Base-by-base conservation (phyloP, 2,888 invertebrate species). In the Metopia argyrocephala region DNA sequence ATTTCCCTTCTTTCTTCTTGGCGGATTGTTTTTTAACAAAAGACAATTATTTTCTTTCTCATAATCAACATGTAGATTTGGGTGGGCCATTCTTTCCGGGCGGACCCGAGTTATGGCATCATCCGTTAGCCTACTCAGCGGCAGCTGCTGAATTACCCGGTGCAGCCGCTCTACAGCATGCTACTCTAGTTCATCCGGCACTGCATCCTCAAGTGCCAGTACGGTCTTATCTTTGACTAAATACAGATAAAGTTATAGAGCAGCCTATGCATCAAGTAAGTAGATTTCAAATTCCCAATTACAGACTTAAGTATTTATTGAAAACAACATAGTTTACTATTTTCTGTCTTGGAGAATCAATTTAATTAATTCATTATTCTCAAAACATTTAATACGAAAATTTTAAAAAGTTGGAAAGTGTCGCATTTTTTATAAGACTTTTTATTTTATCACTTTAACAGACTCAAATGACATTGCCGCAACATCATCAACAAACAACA, bases 121-220 rank as follows among this genome's bases (percentile, higher is more conserved):
- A 97, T 92, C 96, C 95, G 91, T 92, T 96, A 92, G 94, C 96
- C 83, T 94, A 94, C 89, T 94, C 94, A 86, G 93, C 93, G 82
- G 94, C 95, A 69, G 93, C 93, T 54, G 96, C 96, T 84, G 97
- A 97, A 91, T 92, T 97, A 91, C 96, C 95, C 83, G 94, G 94
- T 84, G 93, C 94, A 79, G 93, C 95, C 86, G 92, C 95, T 86
- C 93, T 96, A 88, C 96, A 96, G 91, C 96, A 96, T 92, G 94
- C 94, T 85, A 95, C 97, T 85, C 94, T 98, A 90, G 96, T 98
- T 90, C 98, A 98, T 92, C 98, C 98, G 91, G 98, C 97, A 92
- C 95, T 98, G 92, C 97, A 97, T 93, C 97, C 97, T 91, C 98
- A 98, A 95, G 96, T 98, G 92, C 97, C 97, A 91, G 97, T 97